Conservation (phyloP, 2,888 invertebrate species). For the Hemistola chrysoprasaria region DNA sequence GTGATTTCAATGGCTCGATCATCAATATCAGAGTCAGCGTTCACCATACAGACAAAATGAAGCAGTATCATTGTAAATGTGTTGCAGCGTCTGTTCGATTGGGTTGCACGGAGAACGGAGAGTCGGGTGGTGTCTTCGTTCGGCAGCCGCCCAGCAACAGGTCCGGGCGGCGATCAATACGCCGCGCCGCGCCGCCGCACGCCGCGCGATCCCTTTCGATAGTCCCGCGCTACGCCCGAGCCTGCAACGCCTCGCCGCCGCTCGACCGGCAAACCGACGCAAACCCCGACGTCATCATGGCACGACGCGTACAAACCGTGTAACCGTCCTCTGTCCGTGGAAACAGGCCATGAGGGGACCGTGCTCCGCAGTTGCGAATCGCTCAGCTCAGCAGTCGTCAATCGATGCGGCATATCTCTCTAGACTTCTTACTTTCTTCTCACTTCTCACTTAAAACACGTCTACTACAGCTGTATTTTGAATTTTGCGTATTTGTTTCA, state of each 20-base stretch:
- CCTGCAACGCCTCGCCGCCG: constrained; percentile 28
- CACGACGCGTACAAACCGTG: constrained; percentile 35
- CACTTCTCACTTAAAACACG: no score
- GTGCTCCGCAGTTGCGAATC: constrained; percentile 8
- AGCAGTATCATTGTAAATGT: no score
- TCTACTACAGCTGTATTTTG: no score
- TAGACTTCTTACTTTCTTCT: no score
- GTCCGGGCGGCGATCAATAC: constrained; percentile 70
- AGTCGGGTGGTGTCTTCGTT: constrained; percentile 37
- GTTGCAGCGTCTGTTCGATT: constrained; percentile 37
- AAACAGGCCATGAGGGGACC: constrained; percentile 16
- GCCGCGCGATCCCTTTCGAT: constrained; percentile 56
- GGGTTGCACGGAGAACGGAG: constrained; percentile 56
- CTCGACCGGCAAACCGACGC: constrained; percentile 31
- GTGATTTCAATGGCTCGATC: background rate
- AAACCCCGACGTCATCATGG: constrained; percentile 32
- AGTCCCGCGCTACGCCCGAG: constrained; percentile 39
- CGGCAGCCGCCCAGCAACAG: constrained; percentile 75
- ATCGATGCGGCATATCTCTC: constrained; percentile 11
- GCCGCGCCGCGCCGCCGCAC: constrained; percentile 61
- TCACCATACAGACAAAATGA: no score
- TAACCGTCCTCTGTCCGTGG: constrained; percentile 4
- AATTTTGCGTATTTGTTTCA: no score
- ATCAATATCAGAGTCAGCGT: background rate
- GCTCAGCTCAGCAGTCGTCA: constrained; percentile 12